Evolutionary conservation across 64 coral and sea anemone species (phyloP).

Genomic region (Trachythela sp.): DNA sequence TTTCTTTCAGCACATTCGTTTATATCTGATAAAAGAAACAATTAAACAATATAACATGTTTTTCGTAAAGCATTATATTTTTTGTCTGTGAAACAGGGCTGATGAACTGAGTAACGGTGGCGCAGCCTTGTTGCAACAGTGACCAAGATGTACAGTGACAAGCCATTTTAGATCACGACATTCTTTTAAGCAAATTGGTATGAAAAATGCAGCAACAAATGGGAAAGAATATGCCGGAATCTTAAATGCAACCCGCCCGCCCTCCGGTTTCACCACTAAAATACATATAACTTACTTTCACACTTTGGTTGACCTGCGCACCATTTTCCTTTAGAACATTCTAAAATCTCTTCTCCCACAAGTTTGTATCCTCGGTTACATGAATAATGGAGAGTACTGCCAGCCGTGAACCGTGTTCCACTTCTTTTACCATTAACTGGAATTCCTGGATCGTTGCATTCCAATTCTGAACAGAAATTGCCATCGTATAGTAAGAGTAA

Average conservation of each 20-base stretch:
- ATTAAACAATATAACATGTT: not conserved
- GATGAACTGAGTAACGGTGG: too few species aligned
- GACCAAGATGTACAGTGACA: too few species aligned
- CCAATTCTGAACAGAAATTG: slow-evolving; percentile 10
- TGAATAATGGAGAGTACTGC: slow-evolving; percentile 25
- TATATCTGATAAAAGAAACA: slow-evolving; percentile 21
- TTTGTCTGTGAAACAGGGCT: too few species aligned
- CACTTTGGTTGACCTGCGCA: slow-evolving; percentile 36
- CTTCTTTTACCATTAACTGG: slow-evolving; percentile 40
- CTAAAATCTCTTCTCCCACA: slow-evolving; percentile 11
- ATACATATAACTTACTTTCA: slow-evolving; percentile 30
- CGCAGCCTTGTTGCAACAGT: too few species aligned
- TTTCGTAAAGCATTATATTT: too few species aligned
- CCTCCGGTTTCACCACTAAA: too few species aligned
- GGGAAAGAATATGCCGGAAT: too few species aligned
- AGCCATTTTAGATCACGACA: too few species aligned
- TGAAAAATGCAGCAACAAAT: too few species aligned
- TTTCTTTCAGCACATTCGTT: slow-evolving; percentile 45
- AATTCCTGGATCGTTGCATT: slow-evolving; percentile 39
- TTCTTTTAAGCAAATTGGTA: too few species aligned
- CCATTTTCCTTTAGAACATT: slow-evolving; percentile 47
- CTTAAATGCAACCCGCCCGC: too few species aligned
- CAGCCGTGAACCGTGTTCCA: slow-evolving; percentile 5
- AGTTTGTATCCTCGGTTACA: slow-evolving; percentile 57
- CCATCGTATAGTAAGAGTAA: too few species aligned